Evolutionary conservation across 2,888 invertebrate genomes (phyloP).

Genomic region (Amaurobius ferox): DNA sequence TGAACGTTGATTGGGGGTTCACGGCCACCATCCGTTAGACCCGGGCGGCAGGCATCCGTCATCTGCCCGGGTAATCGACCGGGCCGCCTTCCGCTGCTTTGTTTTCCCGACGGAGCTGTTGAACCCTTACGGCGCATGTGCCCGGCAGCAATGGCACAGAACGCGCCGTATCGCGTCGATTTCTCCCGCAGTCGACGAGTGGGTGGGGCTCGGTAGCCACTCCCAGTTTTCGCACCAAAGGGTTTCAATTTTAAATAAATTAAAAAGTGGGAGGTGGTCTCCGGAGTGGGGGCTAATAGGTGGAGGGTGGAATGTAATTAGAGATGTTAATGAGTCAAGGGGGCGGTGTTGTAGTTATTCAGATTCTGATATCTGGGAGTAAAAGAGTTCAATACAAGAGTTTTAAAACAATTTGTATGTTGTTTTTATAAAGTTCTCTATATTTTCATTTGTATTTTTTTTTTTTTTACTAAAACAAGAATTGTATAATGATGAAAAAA

Average conservation of each 20-base stretch:
- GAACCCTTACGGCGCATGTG: conserved; percentile 68
- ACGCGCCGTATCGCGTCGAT: neutral
- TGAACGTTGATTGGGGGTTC: conserved; percentile 29
- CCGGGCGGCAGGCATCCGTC: conserved; percentile 18
- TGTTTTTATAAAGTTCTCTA: neutral
- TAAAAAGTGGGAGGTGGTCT: conserved; percentile 59
- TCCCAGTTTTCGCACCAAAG: conserved; percentile 12
- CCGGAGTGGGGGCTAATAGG: neutral
- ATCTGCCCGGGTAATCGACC: conserved; percentile 26
- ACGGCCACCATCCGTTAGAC: conserved; percentile 47
- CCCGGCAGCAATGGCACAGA: conserved; percentile 11
- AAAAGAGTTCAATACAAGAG: no score
- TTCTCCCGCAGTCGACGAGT: neutral
- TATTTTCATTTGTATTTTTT: no score
- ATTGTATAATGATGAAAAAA: no score
- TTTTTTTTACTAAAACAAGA: no score
- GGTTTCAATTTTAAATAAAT: conserved; percentile 57
- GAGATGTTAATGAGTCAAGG: conserved; percentile 33
- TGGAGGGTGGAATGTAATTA: conserved; percentile 23
- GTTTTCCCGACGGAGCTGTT: conserved; percentile 35
- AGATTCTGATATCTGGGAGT: neutral
- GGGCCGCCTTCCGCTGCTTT: conserved; percentile 44
- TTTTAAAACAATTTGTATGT: no score
- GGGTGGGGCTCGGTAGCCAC: conserved; percentile 40
- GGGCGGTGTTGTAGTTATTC: conserved; percentile 3